These are phyloP conservation scores for Platysteira castanea DNA, from an alignment of 2,113 vertebrate species.

Conservation along the genomic window DNA sequence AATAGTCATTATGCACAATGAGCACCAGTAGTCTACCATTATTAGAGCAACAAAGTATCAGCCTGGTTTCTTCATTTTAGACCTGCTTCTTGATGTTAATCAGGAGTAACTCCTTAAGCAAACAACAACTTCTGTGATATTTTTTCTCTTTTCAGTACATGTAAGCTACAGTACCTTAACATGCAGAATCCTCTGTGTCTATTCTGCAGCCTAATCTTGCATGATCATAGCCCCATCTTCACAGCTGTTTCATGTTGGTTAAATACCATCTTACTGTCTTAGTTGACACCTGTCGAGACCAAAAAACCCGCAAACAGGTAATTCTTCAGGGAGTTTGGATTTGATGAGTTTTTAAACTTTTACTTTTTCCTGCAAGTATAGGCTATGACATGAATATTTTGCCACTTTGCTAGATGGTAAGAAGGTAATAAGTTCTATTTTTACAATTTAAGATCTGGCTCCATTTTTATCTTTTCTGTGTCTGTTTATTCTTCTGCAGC, in stretches of 20 bases:
- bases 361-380: not conserved
- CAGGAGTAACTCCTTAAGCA: not conserved
- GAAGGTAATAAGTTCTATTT: not conserved
- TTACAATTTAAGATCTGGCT: not conserved
- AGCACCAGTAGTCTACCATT: not conserved
- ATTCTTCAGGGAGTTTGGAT: not conserved
- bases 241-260: not conserved
- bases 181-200: not conserved
- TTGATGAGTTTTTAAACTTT: not conserved
- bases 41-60: not conserved
- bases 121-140: not conserved
- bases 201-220: not conserved
- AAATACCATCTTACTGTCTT: not conserved
- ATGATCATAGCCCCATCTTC: not conserved
- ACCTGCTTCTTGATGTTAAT: not conserved
- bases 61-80: not conserved
- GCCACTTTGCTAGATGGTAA: not conserved
- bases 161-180: not conserved
- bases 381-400: not conserved
- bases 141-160: not conserved
- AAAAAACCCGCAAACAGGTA: not conserved
- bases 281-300: not conserved
- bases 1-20: not conserved
- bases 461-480: not conserved
- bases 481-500: not conserved